phyloP scores from a whole-genome alignment of 2,888 invertebrate species.

The Acrobasis suavella region DNA sequence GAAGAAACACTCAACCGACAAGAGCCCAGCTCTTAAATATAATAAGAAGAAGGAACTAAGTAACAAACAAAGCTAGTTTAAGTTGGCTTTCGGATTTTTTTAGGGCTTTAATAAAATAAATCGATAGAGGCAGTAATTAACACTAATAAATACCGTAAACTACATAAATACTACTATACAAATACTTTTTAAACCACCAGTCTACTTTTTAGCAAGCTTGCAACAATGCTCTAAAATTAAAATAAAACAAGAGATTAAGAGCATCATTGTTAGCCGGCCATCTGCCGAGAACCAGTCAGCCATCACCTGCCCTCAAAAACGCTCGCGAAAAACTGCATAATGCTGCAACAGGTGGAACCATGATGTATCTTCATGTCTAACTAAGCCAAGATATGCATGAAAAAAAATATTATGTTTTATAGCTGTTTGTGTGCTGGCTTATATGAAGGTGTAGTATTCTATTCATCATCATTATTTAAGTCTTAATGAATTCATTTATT shows the following conservation, averaged over 20 bases:
- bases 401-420: constrained; percentile 12
- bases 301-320: constrained; percentile 67
- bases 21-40: too few relatives aligned
- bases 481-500: too few relatives aligned
- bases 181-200: too few relatives aligned
- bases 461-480: too few relatives aligned
- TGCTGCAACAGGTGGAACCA: constrained; percentile 58
- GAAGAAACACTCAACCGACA: too few relatives aligned
- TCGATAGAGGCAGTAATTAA: too few relatives aligned
- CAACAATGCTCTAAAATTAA: constrained; percentile 29
- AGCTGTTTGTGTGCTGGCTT: neutral
- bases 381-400: constrained; percentile 5
- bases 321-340: constrained; percentile 59
- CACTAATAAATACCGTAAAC: too few relatives aligned
- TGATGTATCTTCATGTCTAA: constrained; percentile 11
- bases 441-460: neutral
- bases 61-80: too few relatives aligned
- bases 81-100: too few relatives aligned
- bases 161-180: too few relatives aligned
- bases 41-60: too few relatives aligned
- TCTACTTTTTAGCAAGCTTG: neutral
- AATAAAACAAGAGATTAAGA: constrained; percentile 38
- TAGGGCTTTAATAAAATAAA: too few relatives aligned
- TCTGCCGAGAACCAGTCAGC: constrained; percentile 59
- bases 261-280: constrained; percentile 48